Evolutionary conservation across 1,140 invertebrate species (phyloP).

Genomic region (Brachionus paranguensis): DNA sequence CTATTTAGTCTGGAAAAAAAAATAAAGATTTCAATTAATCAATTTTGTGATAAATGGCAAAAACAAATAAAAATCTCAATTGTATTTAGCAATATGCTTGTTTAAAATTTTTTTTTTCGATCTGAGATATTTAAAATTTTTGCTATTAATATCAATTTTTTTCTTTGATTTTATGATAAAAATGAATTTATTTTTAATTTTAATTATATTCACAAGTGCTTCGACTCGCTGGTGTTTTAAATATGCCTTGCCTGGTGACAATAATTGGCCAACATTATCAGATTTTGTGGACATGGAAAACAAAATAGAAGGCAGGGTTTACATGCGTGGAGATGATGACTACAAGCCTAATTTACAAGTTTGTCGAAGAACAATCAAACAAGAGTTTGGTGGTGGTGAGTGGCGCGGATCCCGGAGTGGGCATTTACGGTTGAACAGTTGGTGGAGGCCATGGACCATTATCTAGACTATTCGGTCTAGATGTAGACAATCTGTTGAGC

Average conservation of each 20-base stretch:
- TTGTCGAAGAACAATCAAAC: slow-evolving; percentile 41
- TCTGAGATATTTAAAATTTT: too few relatives aligned
- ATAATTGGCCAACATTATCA: neutral
- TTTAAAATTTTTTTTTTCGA: too few relatives aligned
- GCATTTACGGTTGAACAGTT: slow-evolving; percentile 44
- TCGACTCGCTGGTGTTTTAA: neutral
- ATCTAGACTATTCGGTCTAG: slow-evolving; percentile 43
- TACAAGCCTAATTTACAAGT: neutral
- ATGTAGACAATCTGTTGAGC: slow-evolving; percentile 45
- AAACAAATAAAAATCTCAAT: too few relatives aligned
- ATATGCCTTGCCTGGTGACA: neutral
- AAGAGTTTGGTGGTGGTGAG: slow-evolving; percentile 41
- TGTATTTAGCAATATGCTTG: too few relatives aligned
- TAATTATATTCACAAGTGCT: neutral
- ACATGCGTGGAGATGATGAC: neutral
- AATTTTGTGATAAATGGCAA: too few relatives aligned
- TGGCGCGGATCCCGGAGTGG: slow-evolving; percentile 44
- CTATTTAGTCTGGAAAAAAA: neutral
- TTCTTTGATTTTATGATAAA: neutral
- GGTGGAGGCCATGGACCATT: slow-evolving; percentile 47
- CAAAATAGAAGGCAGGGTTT: neutral
- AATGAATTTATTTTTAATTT: neutral
- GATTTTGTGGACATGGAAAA: neutral
- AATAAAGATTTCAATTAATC: too few relatives aligned
- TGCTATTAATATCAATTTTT: too few relatives aligned